Conservation (phyloP, 2,797 vertebrate species). For the Lagocephalus sceleratus region DNA sequence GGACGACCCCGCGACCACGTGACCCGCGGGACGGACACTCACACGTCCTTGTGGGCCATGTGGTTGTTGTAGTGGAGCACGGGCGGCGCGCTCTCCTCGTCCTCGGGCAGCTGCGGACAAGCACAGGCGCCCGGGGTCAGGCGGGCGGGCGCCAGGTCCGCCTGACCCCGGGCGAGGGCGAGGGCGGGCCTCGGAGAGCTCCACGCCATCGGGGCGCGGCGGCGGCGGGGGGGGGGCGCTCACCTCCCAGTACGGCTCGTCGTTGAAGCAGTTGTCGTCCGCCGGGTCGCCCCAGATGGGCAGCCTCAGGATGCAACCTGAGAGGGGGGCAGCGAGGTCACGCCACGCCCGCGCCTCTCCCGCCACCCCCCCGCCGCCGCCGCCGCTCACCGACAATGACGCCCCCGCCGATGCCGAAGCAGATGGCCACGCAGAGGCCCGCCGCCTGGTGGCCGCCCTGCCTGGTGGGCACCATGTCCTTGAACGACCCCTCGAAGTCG, state of each 20-base stretch:
- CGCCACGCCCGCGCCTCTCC: too few relatives aligned
- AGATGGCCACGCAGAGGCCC: constrained; percentile 84
- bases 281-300: constrained; percentile 89
- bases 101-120: constrained; percentile 79
- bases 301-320: constrained; percentile 87
- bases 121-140: too few relatives aligned
- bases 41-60: constrained; percentile 66
- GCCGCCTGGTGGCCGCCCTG: constrained; percentile 91
- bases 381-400: constrained; percentile 82
- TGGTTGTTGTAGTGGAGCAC: constrained; percentile 76
- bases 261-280: constrained; percentile 91
- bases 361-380: not conserved
- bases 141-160: too few relatives aligned
- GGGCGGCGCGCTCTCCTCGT: constrained; percentile 73
- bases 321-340: too few relatives aligned
- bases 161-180: too few relatives aligned
- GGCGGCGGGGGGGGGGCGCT: too few relatives aligned
- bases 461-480: constrained; percentile 39
- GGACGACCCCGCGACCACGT: not conserved
- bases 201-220: too few relatives aligned
- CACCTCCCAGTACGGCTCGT: constrained; percentile 93
- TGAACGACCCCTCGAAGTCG: constrained; percentile 65
- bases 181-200: too few relatives aligned
- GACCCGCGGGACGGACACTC: constrained; percentile 41
- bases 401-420: constrained; percentile 88